Evolutionary conservation across 2,113 vertebrate genomes (phyloP).

Genomic region (Alouatta palliata): DNA sequence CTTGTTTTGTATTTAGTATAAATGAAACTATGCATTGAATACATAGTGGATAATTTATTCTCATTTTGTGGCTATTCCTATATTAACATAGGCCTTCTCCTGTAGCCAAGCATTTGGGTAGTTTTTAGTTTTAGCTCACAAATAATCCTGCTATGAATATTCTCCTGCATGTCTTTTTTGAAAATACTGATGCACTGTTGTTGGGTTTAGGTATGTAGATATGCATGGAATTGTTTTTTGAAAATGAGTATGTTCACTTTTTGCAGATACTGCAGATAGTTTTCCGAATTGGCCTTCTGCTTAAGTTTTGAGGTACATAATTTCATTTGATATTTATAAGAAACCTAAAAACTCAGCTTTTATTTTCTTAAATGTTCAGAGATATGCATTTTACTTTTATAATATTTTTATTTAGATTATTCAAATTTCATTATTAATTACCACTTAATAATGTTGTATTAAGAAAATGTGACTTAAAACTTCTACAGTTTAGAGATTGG

Average conservation of each 20-base stretch:
- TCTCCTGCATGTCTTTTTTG: not conserved
- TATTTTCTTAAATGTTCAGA: not conserved
- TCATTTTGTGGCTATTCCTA: not conserved
- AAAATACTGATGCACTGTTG: not conserved
- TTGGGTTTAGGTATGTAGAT: fast-evolving
- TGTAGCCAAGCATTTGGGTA: not conserved
- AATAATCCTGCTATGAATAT: not conserved
- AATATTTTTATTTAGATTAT: not conserved
- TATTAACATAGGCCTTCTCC: not conserved
- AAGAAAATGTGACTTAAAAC: not conserved
- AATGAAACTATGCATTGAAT: not conserved
- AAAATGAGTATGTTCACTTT: not conserved
- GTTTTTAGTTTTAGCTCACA: not conserved
- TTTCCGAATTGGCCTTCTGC: not conserved
- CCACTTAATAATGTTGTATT: not conserved
- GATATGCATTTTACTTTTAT: not conserved
- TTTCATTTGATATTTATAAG: not conserved
- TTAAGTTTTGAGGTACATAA: not conserved
- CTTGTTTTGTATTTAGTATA: not conserved
- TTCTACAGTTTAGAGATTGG: not conserved
- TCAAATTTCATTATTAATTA: not conserved
- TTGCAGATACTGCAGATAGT: not conserved
- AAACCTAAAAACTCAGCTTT: not conserved
- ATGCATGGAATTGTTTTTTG: not conserved
- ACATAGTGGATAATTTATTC: not conserved